phyloP scores from a whole-genome alignment of 2,113 vertebrate genomes.

The Naja naja region DNA sequence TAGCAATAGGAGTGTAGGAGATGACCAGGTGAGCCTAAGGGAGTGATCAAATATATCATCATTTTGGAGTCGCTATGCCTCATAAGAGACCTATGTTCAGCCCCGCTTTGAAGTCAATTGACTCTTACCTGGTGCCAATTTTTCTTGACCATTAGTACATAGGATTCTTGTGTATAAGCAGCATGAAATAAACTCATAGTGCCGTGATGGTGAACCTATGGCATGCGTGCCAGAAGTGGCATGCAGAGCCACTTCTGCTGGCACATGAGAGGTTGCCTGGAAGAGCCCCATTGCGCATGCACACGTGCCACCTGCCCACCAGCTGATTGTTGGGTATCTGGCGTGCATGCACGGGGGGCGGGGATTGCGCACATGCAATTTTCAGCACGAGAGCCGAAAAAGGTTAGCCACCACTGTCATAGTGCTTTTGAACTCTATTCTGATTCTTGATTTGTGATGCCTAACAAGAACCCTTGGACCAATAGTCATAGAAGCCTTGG shows the following conservation, averaged over 20 bases:
- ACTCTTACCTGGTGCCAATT: not conserved
- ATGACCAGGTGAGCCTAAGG: not conserved
- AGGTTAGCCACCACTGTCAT: not conserved
- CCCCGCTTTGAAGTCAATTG: not conserved
- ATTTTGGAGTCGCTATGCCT: not conserved
- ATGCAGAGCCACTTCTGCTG: too few relatives aligned
- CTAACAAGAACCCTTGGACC: not conserved
- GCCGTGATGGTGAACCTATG: not conserved
- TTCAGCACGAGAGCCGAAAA: too few relatives aligned
- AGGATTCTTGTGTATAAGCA: not conserved
- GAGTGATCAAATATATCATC: not conserved
- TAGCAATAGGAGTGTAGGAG: not conserved
- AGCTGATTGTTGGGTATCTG: too few relatives aligned
- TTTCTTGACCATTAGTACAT: not conserved
- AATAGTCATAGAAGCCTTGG: not conserved
- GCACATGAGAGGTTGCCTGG: too few relatives aligned
- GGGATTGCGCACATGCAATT: too few relatives aligned
- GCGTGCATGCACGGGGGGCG: too few relatives aligned
- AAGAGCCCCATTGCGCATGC: too few relatives aligned
- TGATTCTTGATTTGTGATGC: not conserved
- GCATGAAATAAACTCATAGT: not conserved
- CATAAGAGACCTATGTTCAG: not conserved
- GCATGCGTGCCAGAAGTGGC: too few relatives aligned
- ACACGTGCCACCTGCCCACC: too few relatives aligned
- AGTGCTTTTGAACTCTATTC: not conserved